A percentile compares a stretch with the other conserved stretches of the same genome.
Conservation (phyloP, 2,888 invertebrate species). For the Ormyrus nitidulus region DNA sequence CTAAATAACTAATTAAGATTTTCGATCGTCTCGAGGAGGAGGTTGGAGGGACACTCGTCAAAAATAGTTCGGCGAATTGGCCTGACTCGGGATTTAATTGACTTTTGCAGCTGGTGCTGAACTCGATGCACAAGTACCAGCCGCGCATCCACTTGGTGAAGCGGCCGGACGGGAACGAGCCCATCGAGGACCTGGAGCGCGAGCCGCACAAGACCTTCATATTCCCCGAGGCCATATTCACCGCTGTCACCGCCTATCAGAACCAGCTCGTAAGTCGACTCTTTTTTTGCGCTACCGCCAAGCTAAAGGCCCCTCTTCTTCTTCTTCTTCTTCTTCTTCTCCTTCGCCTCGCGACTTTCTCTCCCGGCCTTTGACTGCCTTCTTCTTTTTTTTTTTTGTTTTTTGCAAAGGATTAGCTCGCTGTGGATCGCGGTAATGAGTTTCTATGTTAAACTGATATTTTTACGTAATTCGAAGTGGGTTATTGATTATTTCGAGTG, state of each 20-base stretch:
- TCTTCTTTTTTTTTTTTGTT: no score
- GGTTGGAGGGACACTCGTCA: neutral
- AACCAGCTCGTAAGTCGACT: constrained; percentile 86
- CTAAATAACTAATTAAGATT: neutral
- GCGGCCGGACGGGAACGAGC: constrained; percentile 82
- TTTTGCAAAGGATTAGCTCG: no score
- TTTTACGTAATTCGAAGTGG: no score
- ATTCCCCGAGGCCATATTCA: constrained; percentile 89
- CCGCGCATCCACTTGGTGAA: constrained; percentile 95
- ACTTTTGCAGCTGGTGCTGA: constrained; percentile 91
- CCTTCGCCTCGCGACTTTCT: no score
- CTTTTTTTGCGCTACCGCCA: constrained; percentile 2
- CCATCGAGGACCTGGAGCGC: constrained; percentile 84
- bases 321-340: neutral
- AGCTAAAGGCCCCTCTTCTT: neutral
- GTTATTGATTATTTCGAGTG: no score
- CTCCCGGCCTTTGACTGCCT: no score
- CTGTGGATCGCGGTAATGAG: no score
- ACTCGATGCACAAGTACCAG: constrained; percentile 99
- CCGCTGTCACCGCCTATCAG: constrained; percentile 91
- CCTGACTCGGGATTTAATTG: neutral
- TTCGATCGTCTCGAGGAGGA: neutral
- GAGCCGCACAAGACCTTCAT: constrained; percentile 87
- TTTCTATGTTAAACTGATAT: no score
- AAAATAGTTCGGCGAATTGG: neutral